Base-by-base conservation (phyloP, 2,888 invertebrate genomes). In the Trissolcus japonicus region DNA sequence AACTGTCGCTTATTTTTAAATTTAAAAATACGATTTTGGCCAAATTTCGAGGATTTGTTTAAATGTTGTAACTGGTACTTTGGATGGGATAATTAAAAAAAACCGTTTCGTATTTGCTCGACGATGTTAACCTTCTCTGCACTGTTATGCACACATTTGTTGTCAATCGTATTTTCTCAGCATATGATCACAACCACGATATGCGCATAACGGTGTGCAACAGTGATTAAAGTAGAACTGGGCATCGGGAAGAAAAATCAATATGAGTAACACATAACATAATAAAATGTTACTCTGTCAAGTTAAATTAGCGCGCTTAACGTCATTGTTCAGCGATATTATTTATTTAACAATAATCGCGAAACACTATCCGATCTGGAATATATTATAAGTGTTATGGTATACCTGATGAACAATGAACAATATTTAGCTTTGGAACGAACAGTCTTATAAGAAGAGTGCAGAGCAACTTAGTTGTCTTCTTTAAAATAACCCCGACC, bases 71-170 rank as follows among this genome's bases (percentile, higher is more conserved):
- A 25, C 43, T 40, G 48, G 21, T 17, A 56, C 55, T 50, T 41
- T 55, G 21, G 48, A 43, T 40, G 9, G 55, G 61, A 41, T 55
- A 69, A 50, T 60, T 46, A 16, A 46, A 50, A 60, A 50, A 69
- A 69, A 56, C 50, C 62, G 69, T 71, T 56, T 62, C 0, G 41
- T 71, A 57, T 71, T 71, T 71, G 51, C 62, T 62, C 35, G 55
- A 71, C 62, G 62, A 55, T 71, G 69, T 71, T 71, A 71, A 62
- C 62, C 54, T 71, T 71, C 57, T 61, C 50, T 48, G 69, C 62
- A 71, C 69, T 71, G 69, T 71, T 69, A 69, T 71, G 71, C 61
- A 71, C 57, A 71, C 71, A 63, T 71, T 71, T 71, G 71, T 71
- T 71, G 63, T 71, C 71, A 71, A 63, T 65, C 65, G 72, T 56